A percentile compares a stretch with the other conserved stretches of the same genome.
Conservation (phyloP, 2,113 vertebrate species). For the Protobothrops mucrosquamatus region DNA sequence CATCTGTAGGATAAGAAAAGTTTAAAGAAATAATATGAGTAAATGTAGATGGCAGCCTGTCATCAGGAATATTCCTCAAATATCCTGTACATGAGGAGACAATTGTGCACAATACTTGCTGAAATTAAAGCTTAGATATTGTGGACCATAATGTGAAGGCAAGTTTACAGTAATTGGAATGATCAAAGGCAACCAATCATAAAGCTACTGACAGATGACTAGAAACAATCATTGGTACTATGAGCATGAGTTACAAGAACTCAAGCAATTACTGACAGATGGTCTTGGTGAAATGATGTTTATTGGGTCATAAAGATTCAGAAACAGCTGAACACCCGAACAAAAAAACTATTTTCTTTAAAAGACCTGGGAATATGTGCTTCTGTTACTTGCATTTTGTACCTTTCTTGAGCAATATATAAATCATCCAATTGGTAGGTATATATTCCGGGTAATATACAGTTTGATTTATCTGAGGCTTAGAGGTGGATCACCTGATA, state of each 20-base stretch:
- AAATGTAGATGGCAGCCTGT: background rate
- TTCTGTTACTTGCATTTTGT: background rate
- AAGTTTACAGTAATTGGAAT: background rate
- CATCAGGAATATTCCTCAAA: background rate
- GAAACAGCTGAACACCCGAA: background rate
- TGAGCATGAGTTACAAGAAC: background rate
- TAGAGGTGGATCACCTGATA: background rate
- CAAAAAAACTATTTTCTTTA: background rate
- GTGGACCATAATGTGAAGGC: background rate
- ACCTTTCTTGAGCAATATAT: background rate
- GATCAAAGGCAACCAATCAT: background rate
- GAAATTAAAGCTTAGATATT: background rate
- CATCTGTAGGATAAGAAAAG: background rate
- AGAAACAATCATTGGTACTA: background rate
- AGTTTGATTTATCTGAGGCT: background rate
- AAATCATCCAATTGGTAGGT: background rate
- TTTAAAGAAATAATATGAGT: background rate
- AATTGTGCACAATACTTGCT: background rate
- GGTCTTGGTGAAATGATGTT: background rate
- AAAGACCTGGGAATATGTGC: background rate
- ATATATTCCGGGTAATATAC: background rate
- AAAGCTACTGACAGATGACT: background rate
- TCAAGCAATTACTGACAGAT: background rate
- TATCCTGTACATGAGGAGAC: background rate
- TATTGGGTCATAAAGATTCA: background rate